These are phyloP conservation scores for Cossypha polioptera DNA, from an alignment of 2,797 vertebrate genomes.

Conservation along the genomic window DNA sequence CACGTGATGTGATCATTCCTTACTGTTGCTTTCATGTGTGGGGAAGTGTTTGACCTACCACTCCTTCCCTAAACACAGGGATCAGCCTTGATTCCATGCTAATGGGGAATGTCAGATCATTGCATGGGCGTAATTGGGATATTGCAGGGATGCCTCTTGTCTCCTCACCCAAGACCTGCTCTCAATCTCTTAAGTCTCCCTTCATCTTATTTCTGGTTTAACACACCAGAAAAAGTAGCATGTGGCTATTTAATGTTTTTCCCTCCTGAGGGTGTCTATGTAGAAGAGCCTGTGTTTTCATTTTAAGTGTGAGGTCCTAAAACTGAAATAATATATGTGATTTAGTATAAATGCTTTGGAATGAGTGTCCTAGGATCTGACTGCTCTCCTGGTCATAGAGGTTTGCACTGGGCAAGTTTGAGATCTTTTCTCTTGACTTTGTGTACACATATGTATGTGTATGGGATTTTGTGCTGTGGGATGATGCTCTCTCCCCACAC, in stretches of 20 bases:
- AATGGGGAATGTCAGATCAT: background rate
- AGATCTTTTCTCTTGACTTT: background rate
- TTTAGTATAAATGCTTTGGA: background rate
- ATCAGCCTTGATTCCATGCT: background rate
- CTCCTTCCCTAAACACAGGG: background rate
- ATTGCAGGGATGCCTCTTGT: background rate
- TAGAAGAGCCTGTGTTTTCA: background rate
- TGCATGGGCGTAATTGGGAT: background rate
- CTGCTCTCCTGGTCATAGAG: background rate
- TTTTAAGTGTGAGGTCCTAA: background rate
- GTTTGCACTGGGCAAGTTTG: background rate
- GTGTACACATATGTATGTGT: accelerated
- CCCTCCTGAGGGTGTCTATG: background rate
- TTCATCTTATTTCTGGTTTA: background rate
- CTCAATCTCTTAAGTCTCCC: background rate
- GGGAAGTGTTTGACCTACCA: background rate
- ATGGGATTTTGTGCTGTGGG: background rate
- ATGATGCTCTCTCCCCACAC: background rate
- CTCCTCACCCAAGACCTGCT: background rate
- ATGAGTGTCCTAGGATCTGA: background rate
- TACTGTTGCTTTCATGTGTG: background rate
- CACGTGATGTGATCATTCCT: background rate
- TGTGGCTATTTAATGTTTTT: background rate
- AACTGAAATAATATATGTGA: background rate
- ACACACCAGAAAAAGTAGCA: background rate